phyloP scores from a whole-genome alignment of 2,797 vertebrate genomes.

The Sebastes steindachneri region DNA sequence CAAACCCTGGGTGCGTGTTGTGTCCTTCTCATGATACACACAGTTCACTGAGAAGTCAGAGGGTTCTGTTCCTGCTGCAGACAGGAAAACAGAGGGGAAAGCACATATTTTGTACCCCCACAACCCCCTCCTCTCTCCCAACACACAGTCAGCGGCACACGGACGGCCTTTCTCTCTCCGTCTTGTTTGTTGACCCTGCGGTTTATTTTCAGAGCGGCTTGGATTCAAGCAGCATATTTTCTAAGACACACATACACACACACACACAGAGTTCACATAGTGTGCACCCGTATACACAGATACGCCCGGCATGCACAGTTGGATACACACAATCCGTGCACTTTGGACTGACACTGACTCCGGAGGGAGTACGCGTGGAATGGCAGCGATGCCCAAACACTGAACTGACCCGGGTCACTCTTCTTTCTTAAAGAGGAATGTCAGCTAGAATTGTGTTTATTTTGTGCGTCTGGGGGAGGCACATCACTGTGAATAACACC shows the following conservation, averaged over 20 bases:
- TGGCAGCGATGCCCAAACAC: constrained; percentile 67
- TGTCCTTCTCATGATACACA: constrained; percentile 21
- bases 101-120: constrained; percentile 40
- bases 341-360: constrained; percentile 20
- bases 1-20: constrained; percentile 24
- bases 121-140: constrained; percentile 11
- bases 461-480: constrained; percentile 39
- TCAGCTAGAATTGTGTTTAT: constrained; percentile 58
- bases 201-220: constrained; percentile 71
- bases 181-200: constrained; percentile 59
- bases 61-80: constrained; percentile 67
- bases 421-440: constrained; percentile 57
- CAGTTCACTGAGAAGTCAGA: constrained; percentile 75
- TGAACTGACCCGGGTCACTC: constrained; percentile 59
- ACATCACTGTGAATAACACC: constrained; percentile 19
- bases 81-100: constrained; percentile 66
- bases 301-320: constrained; percentile 38
- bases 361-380: constrained; percentile 55
- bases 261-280: constrained; percentile 6
- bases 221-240: constrained; percentile 56
- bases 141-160: constrained; percentile 39
- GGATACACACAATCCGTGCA: background rate
- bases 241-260: constrained; percentile 6
- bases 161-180: constrained; percentile 26
- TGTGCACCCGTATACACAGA: background rate